Conservation (phyloP, 2,113 vertebrate genomes). For the Mesocricetus auratus region DNA sequence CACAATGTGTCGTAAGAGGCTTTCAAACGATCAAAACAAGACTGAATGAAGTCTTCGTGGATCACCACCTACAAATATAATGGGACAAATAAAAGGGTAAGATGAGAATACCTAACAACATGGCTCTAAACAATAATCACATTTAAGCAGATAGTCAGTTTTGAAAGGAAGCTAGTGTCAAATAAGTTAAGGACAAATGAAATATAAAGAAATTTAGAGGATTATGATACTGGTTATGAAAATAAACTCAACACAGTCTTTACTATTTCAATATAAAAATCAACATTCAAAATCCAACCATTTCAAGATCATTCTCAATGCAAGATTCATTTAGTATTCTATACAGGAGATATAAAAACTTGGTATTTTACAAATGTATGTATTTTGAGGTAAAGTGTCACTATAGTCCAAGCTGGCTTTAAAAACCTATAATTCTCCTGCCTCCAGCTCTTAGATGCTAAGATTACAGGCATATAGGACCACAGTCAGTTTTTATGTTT, state of each 20-base stretch:
- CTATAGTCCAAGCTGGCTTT: neutral
- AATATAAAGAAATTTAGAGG: constrained; percentile 21
- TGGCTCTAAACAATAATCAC: neutral
- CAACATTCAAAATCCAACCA: constrained; percentile 31
- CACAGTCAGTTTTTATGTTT: neutral
- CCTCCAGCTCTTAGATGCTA: neutral
- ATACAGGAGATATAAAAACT: neutral
- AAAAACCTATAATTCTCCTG: neutral
- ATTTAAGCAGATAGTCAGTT: neutral
- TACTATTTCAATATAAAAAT: constrained; percentile 8
- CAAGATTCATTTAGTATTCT: constrained; percentile 45
- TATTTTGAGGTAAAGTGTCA: neutral
- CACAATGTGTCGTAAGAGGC: constrained; percentile 98
- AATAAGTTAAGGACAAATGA: neutral
- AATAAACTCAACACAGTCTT: constrained; percentile 4
- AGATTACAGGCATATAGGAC: neutral
- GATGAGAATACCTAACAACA: neutral
- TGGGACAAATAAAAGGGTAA: constrained; percentile 38
- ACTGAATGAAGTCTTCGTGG: constrained; percentile 99
- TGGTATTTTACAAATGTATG: neutral
- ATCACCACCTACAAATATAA: constrained; percentile 94
- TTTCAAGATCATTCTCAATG: constrained; percentile 22
- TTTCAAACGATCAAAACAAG: constrained; percentile 99
- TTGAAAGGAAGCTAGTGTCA: constrained; percentile 9
- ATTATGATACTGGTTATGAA: constrained; percentile 37